Base-by-base conservation (phyloP, 2,797 vertebrate genomes). In the Periparus ater region DNA sequence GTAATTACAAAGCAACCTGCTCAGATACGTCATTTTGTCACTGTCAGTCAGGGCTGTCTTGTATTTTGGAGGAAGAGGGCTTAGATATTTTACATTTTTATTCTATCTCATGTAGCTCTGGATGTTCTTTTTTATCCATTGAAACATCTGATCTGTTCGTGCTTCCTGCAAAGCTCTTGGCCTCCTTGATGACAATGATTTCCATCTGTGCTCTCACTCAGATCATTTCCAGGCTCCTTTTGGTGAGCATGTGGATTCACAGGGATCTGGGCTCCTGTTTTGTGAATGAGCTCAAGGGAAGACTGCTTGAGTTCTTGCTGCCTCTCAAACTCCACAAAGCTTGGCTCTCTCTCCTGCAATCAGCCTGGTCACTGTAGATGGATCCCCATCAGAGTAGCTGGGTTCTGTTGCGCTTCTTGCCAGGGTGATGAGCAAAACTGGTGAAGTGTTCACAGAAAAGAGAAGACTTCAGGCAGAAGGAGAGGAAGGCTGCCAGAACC, bases 171-270 rank as follows among this genome's bases (percentile, higher is more conserved):
- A 61, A 82, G 45, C 93, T 85, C 71, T 94, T 91, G 90, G 88
- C 88, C 83, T 93, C 88, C 79, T 72, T 54, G 40, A 83, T 91
- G 94, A 71, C 90, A 95, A 95, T 95, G 77, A 91, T 90, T 96
- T 95, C 95, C 95, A 91, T 94, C 77, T 93, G 91, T 76, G 65
- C 68, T 94, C 62, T 72, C 79, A 47, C 55, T 93, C 68, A 85
- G 89, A 95, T 96, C 9, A 62, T 85, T 97, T 95, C 94, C 94
- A 94, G 93, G 74, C 68, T 94, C 36, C 44, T 87, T 91, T 91
- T 87, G 65, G 53, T 95, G 36, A 83, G 53, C 1, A 2, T 85
- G 74, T 93, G 73, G 54, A 57, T 93, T 91, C 2, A 2, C 0
- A 10, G 47, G 47, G 81, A 90, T 94, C 34, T 21, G 50, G 68